Percentiles rank a stretch among this genome's conserved stretches.
phyloP scores from a whole-genome alignment of 2,113 vertebrate genomes.

The Varanus salvator region DNA sequence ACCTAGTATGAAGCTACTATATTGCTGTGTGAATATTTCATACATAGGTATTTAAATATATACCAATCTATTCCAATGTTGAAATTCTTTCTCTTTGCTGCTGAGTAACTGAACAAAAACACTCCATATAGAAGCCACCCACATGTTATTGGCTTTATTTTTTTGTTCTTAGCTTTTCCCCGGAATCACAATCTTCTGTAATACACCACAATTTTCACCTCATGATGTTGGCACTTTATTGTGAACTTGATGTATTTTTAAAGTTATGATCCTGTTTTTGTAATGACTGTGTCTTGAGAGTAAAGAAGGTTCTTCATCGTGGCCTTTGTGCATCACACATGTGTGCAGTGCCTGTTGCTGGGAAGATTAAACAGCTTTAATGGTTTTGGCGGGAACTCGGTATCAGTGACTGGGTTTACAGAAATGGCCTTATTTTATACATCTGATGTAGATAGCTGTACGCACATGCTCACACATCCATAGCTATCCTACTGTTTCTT shows the following conservation, averaged over 20 bases:
- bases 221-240: slow-evolving; percentile 53
- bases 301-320: not conserved
- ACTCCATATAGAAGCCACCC: not conserved
- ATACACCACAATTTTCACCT: not conserved
- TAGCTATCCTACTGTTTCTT: too few relatives aligned
- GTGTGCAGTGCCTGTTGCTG: too few relatives aligned
- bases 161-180: not conserved
- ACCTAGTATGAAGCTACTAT: not conserved
- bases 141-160: not conserved
- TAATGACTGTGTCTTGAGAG: not conserved
- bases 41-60: not conserved
- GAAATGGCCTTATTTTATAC: too few relatives aligned
- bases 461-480: too few relatives aligned
- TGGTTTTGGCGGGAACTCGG: too few relatives aligned
- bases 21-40: not conserved
- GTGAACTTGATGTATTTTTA: slow-evolving; percentile 56
- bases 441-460: too few relatives aligned
- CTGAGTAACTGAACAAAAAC: not conserved
- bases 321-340: too few relatives aligned
- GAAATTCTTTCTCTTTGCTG: not conserved
- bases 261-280: not conserved
- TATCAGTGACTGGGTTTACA: too few relatives aligned
- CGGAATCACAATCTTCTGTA: not conserved
- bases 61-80: not conserved
- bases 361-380: too few relatives aligned